phyloP scores from a whole-genome alignment of 2,888 invertebrate species.

The Xestia xanthographa region DNA sequence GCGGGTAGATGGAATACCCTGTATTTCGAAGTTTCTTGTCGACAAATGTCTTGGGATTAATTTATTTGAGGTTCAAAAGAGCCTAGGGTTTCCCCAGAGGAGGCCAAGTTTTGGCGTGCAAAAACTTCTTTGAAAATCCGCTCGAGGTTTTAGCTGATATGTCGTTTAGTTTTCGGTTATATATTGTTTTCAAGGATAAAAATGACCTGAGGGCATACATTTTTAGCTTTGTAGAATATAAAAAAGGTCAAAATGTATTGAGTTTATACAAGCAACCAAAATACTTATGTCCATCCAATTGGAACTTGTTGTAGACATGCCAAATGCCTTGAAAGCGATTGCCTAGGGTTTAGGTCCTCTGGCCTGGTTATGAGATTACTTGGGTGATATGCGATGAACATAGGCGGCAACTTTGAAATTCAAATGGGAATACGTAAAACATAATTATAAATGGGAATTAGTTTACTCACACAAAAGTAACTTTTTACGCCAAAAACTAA shows the following conservation, averaged over 20 bases:
- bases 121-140: conserved; percentile 20
- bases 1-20: conserved; percentile 1
- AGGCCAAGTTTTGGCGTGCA: conserved; percentile 22
- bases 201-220: not conserved
- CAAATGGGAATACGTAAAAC: not conserved
- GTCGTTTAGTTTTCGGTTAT: not conserved
- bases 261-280: not conserved
- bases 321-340: not conserved
- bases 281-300: not conserved
- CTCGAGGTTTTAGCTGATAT: not conserved
- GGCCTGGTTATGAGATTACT: not conserved
- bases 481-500: too few species aligned
- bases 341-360: not conserved
- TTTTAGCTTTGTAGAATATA: too few species aligned
- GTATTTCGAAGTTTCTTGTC: conserved; percentile 44
- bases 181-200: not conserved
- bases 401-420: not conserved
- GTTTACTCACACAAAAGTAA: not conserved
- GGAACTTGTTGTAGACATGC: not conserved
- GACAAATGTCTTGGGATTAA: conserved; percentile 35
- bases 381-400: not conserved
- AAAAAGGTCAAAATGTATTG: not conserved
- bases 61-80: conserved; percentile 42
- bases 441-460: too few species aligned
- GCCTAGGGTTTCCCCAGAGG: conserved; percentile 24